Conservation (phyloP, 2,888 invertebrate genomes). For the Amblyteles armatorius region DNA sequence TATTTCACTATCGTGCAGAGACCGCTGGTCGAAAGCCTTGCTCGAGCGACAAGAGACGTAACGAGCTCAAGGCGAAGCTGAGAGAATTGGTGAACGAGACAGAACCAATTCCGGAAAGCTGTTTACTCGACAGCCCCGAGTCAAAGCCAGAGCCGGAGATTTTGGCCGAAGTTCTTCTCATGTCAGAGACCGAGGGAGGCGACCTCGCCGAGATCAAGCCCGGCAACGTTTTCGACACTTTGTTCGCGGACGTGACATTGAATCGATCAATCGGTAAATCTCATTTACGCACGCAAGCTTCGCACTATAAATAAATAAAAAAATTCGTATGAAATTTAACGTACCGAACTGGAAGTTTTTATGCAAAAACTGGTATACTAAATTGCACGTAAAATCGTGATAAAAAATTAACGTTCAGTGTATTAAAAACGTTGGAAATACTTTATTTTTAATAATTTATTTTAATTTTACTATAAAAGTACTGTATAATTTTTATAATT, state of each 20-base stretch:
- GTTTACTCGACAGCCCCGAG: constrained; percentile 66
- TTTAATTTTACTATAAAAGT: no score
- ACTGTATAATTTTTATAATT: no score
- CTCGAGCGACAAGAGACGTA: constrained; percentile 57
- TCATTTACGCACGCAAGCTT: not conserved
- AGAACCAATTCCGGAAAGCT: constrained; percentile 69
- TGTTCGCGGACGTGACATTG: constrained; percentile 64
- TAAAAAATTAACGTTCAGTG: no score
- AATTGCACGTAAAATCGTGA: no score
- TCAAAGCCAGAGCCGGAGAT: constrained; percentile 73
- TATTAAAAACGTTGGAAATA: no score
- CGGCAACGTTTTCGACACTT: constrained; percentile 68
- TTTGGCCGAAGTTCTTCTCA: constrained; percentile 72
- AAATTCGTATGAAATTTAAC: no score
- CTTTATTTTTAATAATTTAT: no score
- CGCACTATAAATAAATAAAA: not conserved
- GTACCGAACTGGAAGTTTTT: no score
- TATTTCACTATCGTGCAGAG: not conserved
- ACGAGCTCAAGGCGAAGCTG: constrained; percentile 63
- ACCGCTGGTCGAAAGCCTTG: constrained; percentile 20
- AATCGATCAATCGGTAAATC: constrained; percentile 66
- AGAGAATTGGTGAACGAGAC: constrained; percentile 67
- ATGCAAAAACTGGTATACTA: no score
- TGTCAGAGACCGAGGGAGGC: constrained; percentile 70
- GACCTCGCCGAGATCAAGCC: constrained; percentile 68